phyloP scores from a whole-genome alignment of 1,140 invertebrate genomes.

The Megathymus violae region DNA sequence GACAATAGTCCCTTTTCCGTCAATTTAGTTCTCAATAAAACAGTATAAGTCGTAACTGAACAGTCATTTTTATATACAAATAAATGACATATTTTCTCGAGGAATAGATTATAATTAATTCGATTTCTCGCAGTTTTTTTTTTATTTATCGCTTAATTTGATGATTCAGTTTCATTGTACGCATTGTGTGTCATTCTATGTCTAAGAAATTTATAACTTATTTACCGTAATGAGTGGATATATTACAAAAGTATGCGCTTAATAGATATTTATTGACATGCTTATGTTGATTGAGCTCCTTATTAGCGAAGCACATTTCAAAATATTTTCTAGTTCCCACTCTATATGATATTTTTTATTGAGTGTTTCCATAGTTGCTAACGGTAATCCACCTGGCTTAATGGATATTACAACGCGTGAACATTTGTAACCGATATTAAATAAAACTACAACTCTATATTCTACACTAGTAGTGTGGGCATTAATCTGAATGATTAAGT shows the following conservation, averaged over 20 bases:
- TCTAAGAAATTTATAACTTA: slow-evolving; percentile 19
- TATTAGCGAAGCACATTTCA: slow-evolving; percentile 1
- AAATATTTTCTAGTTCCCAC: slow-evolving; percentile 1
- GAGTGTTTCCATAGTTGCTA: too few relatives aligned
- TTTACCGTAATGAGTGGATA: slow-evolving; percentile 22
- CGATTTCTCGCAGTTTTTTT: slow-evolving; percentile 6
- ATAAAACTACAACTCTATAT: too few relatives aligned
- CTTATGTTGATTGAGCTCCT: slow-evolving; percentile 4
- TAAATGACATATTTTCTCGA: slow-evolving; percentile 5
- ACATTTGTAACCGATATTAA: too few relatives aligned
- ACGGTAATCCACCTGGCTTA: too few relatives aligned
- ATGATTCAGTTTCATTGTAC: slow-evolving; percentile 22
- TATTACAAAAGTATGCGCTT: slow-evolving; percentile 9
- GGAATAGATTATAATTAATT: background rate
- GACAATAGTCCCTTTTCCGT: slow-evolving; percentile 26
- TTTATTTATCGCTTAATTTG: slow-evolving; percentile 24
- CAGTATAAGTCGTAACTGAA: slow-evolving; percentile 11
- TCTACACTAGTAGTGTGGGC: too few relatives aligned
- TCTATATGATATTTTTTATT: too few relatives aligned
- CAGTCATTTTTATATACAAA: slow-evolving; percentile 18
- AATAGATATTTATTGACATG: slow-evolving; percentile 14
- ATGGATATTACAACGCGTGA: too few relatives aligned
- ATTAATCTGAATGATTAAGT: too few relatives aligned
- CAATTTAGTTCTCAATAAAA: slow-evolving; percentile 26
- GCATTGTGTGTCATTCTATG: slow-evolving; percentile 5